Conservation (phyloP, 2,113 vertebrate species). For the Dryoscopus gambensis region DNA sequence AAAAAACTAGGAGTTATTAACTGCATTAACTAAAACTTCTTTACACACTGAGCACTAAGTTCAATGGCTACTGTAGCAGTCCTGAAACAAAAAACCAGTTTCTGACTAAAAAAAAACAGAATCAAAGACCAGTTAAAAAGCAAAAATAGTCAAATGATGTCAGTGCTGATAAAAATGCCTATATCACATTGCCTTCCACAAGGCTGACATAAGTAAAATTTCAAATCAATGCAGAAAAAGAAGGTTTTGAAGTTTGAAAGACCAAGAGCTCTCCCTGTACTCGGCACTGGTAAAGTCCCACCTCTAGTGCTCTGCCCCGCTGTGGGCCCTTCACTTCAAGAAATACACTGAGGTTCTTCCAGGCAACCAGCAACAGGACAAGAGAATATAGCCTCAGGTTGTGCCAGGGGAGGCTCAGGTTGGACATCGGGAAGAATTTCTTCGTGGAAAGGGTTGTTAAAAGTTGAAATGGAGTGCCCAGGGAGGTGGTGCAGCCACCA, state of each 20-base stretch:
- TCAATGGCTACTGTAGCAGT: background rate
- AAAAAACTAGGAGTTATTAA: background rate
- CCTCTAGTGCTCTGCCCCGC: fast-evolving
- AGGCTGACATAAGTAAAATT: background rate
- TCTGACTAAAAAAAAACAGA: background rate
- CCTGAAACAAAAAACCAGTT: background rate
- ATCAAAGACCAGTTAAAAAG: background rate
- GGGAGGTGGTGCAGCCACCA: background rate
- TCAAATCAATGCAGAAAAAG: background rate
- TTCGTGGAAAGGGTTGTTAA: background rate
- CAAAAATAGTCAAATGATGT: background rate
- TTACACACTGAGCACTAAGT: background rate
- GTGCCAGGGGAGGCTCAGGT: background rate
- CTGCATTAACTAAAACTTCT: background rate
- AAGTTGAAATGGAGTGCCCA: background rate
- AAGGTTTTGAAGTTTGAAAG: background rate
- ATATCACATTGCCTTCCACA: fast-evolving
- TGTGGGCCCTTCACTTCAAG: background rate
- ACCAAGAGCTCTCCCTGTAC: background rate
- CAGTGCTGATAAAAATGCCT: background rate
- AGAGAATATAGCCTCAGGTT: background rate
- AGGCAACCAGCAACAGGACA: background rate
- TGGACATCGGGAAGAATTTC: background rate
- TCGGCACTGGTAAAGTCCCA: background rate
- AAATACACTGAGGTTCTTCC: background rate